Evolutionary conservation across 2,888 invertebrate species (phyloP).

Genomic region (Blastobasis lacticolella): DNA sequence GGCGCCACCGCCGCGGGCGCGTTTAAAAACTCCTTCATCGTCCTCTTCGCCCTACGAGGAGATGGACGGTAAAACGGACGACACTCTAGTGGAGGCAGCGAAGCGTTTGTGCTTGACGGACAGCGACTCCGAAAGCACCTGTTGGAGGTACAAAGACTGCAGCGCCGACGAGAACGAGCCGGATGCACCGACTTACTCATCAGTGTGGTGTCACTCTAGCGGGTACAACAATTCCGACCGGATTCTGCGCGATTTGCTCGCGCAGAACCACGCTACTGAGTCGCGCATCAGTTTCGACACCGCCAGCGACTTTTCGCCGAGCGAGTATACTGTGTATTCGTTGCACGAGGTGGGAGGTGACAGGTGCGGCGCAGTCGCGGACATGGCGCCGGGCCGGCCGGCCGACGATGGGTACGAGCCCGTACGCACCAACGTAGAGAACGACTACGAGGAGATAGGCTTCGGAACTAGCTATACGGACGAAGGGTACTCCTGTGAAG

Average conservation of each 20-base stretch:
- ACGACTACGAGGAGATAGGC: slow-evolving; percentile 67
- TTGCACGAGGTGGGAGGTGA: slow-evolving; percentile 60
- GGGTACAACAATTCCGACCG: slow-evolving; percentile 65
- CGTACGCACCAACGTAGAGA: slow-evolving; percentile 56
- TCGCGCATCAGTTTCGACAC: slow-evolving; percentile 59
- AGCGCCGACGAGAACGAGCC: slow-evolving; percentile 32
- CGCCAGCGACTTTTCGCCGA: slow-evolving; percentile 49
- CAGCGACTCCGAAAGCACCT: slow-evolving; percentile 60
- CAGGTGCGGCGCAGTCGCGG: slow-evolving; percentile 56
- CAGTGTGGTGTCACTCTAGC: slow-evolving; percentile 59
- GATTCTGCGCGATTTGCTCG: slow-evolving; percentile 47
- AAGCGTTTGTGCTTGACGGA: slow-evolving; percentile 36
- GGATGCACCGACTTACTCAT: slow-evolving; percentile 42
- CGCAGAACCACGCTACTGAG: slow-evolving; percentile 49
- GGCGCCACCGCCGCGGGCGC: slow-evolving; percentile 41
- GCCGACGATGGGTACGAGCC: slow-evolving; percentile 65
- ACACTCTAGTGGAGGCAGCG: slow-evolving; percentile 18
- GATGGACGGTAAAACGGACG: slow-evolving; percentile 28
- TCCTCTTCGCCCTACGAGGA: slow-evolving; percentile 36
- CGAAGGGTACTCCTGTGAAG: slow-evolving; percentile 62
- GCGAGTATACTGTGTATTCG: slow-evolving; percentile 53
- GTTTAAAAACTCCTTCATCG: slow-evolving; percentile 38
- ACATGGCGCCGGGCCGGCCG: slow-evolving; percentile 62
- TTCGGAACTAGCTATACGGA: slow-evolving; percentile 56
- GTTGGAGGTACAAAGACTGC: slow-evolving; percentile 67